Conservation (phyloP, 2,888 invertebrate species). For the Tetragonula carbonaria region DNA sequence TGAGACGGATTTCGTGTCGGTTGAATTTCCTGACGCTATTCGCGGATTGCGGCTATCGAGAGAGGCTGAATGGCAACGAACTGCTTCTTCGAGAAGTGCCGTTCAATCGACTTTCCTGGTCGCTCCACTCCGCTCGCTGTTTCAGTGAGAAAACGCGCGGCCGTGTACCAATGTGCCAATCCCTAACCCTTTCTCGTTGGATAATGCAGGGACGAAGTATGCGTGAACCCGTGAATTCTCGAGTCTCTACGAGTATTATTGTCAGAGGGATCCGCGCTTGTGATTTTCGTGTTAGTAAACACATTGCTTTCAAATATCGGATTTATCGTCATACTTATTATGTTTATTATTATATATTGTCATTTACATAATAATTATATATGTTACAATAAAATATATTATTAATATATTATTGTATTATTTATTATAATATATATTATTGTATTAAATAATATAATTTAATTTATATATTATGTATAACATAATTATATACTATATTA, state of each 20-base stretch:
- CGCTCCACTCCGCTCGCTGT: slow-evolving; percentile 38
- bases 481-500: no score
- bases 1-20: slow-evolving; percentile 36
- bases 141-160: slow-evolving; percentile 31
- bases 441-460: no score
- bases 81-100: slow-evolving; percentile 55
- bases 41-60: slow-evolving; percentile 55
- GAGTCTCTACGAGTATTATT: no score
- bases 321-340: no score
- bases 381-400: no score
- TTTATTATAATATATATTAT: no score
- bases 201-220: neutral
- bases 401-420: no score
- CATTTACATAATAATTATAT: no score
- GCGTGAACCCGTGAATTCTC: neutral
- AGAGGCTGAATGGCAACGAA: slow-evolving; percentile 35
- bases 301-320: no score
- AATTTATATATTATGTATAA: no score
- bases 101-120: slow-evolving; percentile 60
- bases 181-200: neutral
- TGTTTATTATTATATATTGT: no score
- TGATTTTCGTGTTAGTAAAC: neutral
- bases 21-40: slow-evolving; percentile 44
- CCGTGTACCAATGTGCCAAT: neutral
- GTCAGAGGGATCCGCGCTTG: neutral